These are phyloP conservation scores for Thymelicus acteon DNA, from an alignment of 2,888 invertebrate genomes.

Conservation along the genomic window DNA sequence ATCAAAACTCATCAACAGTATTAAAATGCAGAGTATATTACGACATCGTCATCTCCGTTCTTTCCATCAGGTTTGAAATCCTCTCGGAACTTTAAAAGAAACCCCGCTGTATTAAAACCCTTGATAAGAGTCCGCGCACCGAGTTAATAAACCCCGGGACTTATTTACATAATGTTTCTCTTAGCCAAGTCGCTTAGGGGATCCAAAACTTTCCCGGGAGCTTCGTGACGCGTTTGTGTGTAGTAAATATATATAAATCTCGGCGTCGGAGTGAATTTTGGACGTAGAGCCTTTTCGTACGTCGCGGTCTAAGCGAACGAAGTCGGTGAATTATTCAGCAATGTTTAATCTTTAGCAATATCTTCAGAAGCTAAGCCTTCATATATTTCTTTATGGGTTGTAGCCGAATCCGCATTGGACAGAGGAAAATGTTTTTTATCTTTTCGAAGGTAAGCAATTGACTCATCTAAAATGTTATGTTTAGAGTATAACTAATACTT, in stretches of 20 bases:
- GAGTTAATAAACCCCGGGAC: constrained; percentile 76
- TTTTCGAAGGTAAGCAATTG: no score
- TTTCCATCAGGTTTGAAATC: constrained; percentile 34
- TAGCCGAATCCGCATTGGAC: no score
- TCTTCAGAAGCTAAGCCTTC: not conserved
- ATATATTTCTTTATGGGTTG: no score
- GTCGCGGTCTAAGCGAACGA: not conserved
- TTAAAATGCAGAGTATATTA: constrained; percentile 19
- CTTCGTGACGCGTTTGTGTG: constrained; percentile 35
- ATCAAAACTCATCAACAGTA: constrained; percentile 11
- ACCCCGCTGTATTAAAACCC: constrained; percentile 38
- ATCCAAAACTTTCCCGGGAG: constrained; percentile 59
- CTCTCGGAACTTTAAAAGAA: constrained; percentile 36
- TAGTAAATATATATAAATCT: constrained; percentile 37
- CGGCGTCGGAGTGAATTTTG: constrained; percentile 30
- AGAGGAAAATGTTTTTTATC: no score
- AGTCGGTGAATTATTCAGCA: constrained; percentile 4
- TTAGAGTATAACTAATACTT: no score
- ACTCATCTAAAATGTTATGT: no score
- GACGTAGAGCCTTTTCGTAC: constrained; percentile 21
- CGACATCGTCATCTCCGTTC: constrained; percentile 21
- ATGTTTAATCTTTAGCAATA: not conserved
- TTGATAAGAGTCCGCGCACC: constrained; percentile 37
- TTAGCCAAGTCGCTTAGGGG: constrained; percentile 64
- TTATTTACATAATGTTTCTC: constrained; percentile 79